Conservation (phyloP, 2,113 vertebrate genomes). For the Leucosticte australis region DNA sequence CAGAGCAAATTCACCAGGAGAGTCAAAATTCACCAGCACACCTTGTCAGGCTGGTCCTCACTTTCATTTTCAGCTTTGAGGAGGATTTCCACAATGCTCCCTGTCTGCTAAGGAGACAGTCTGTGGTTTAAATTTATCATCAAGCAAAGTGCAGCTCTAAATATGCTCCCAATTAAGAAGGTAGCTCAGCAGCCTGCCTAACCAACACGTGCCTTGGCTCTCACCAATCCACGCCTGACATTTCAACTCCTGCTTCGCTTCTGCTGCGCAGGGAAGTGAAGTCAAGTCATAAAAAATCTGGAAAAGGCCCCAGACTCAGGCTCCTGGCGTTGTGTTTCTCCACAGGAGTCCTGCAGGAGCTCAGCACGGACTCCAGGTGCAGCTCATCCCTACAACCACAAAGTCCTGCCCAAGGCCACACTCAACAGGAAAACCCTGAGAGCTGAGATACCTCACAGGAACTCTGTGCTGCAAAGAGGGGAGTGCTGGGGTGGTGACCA, state of each 20-base stretch:
- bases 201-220: neutral
- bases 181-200: neutral
- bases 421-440: neutral
- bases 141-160: neutral
- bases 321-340: rapidly evolving
- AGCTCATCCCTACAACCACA: neutral
- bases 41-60: neutral
- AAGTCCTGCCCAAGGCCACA: neutral
- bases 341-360: neutral
- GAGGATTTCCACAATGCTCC: neutral
- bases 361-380: neutral
- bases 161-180: neutral
- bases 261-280: neutral
- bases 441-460: neutral
- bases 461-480: rapidly evolving
- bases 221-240: neutral
- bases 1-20: neutral
- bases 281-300: neutral
- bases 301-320: neutral
- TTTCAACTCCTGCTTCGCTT: neutral
- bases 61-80: neutral
- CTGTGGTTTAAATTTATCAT: neutral
- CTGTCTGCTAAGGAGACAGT: neutral
- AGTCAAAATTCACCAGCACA: neutral
- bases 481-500: neutral